Percentiles rank a stretch among this genome's conserved stretches.
Evolutionary conservation across 2,797 vertebrate species (phyloP).

Genomic region (Masticophis lateralis): DNA sequence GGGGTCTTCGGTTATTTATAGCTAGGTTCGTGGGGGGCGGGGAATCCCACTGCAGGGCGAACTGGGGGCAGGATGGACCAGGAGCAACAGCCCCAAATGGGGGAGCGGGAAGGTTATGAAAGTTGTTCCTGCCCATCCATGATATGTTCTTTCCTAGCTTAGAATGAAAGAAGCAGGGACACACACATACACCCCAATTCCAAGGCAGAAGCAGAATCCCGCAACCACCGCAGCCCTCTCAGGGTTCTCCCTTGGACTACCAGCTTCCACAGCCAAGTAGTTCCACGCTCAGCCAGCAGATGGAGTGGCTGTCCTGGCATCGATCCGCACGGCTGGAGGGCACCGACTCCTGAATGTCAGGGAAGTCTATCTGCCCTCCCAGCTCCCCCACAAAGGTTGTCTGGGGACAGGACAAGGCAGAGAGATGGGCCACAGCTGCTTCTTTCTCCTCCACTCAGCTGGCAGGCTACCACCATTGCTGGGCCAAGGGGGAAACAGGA

Average conservation of each 20-base stretch:
- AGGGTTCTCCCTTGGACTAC: neutral
- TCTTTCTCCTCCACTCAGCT: no score
- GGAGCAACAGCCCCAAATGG: neutral
- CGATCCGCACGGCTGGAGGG: neutral
- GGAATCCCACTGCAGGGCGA: neutral
- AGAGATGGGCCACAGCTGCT: neutral
- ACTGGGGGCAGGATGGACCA: neutral
- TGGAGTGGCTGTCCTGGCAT: neutral
- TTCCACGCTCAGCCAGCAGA: conserved; percentile 27
- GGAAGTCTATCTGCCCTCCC: neutral
- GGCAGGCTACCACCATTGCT: neutral
- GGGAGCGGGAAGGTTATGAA: neutral
- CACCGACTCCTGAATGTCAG: neutral
- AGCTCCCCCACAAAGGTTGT: neutral
- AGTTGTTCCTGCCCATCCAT: neutral
- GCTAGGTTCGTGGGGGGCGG: neutral
- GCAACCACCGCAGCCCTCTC: no score
- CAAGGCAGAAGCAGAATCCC: no score
- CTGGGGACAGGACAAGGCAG: neutral
- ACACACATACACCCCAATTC: neutral
- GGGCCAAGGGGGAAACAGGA: neutral
- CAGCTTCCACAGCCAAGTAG: neutral
- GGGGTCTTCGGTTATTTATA: neutral
- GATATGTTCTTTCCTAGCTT: neutral
- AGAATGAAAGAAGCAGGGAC: neutral